Base-by-base conservation (phyloP, 2,888 invertebrate species). In the Anoncus sp. region DNA sequence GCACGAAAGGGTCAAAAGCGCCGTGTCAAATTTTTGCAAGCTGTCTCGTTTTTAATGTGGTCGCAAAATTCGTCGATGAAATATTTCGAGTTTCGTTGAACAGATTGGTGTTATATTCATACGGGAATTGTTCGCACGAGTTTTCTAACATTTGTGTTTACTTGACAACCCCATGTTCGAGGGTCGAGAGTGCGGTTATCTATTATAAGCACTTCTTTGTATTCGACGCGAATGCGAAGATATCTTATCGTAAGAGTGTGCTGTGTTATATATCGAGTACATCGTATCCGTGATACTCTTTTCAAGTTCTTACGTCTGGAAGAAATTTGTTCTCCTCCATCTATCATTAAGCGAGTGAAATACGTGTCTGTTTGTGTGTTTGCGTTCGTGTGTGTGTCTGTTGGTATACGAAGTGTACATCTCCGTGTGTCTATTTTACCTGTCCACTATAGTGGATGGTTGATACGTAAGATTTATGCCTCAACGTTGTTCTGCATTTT, bases 391-490 rank as follows among this genome's bases (percentile, higher is more conserved):
- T 51, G 31, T 3, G 31, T 31, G 31, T 31, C 31, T 7, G 31
- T 76, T n/a, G 40, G 71, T 66, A 24, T 14, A 62, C 22, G 24
- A 59, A 70, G 35, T 70, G 38, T 27, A 38, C 35, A 38, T 27
- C 35, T 57, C 22, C 10, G 16, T n/a, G 22, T 57, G n/a, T 66
- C 71, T 40, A 62, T 60, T 69, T 18, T 12, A 45, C 40, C 45
- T 43, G 55, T 45, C 60, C 69, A 35, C 75, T 65, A 85, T 84
- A 82, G 81, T 79, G 79, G 75, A 84, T 81, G 82, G 83, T 78
- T 84, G 84, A 85, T 78, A 77, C 55, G 38, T 43, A 51, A 75
- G 66, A 75, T 78, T 78, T 27, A 75, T 63, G 38, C 40, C 31
- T 63, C 63, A 60, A 18, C 55, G 47, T 18, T 43, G 35, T 43